Conservation (phyloP, 2,888 invertebrate genomes). For the Calameuta filiformis region DNA sequence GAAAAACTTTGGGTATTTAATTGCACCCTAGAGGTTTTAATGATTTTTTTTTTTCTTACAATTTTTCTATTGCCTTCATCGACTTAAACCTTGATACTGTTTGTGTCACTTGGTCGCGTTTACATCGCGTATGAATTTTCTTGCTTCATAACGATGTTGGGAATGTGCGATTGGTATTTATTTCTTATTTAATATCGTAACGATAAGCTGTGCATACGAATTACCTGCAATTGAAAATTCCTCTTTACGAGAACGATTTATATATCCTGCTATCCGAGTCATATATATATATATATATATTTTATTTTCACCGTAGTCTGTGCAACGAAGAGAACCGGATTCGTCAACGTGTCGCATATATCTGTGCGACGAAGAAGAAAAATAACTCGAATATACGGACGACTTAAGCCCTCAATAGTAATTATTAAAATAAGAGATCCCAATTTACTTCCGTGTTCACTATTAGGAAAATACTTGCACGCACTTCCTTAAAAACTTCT, state of each 20-base stretch:
- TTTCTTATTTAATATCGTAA: background rate
- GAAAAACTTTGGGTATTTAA: background rate
- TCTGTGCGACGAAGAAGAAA: background rate
- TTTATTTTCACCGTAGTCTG: background rate
- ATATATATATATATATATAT: background rate
- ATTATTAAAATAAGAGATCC: background rate
- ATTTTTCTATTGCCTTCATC: background rate
- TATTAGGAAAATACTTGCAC: background rate
- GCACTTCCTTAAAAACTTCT: background rate
- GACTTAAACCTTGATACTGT: background rate
- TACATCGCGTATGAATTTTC: background rate
- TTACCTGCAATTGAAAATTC: background rate
- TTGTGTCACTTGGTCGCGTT: background rate
- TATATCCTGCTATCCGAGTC: background rate
- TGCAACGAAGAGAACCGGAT: background rate
- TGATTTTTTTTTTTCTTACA: background rate
- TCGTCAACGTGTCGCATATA: background rate
- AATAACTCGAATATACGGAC: background rate
- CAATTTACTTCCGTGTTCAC: background rate
- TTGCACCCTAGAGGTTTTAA: background rate
- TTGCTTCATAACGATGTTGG: background rate
- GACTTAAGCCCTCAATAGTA: background rate
- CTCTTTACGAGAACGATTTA: background rate
- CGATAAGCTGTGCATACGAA: background rate
- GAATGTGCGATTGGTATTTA: slow-evolving; percentile 2